A percentile compares a stretch with the other conserved stretches of the same genome.
phyloP scores from a whole-genome alignment of 2,888 invertebrate species.

The Agapostemon virescens region DNA sequence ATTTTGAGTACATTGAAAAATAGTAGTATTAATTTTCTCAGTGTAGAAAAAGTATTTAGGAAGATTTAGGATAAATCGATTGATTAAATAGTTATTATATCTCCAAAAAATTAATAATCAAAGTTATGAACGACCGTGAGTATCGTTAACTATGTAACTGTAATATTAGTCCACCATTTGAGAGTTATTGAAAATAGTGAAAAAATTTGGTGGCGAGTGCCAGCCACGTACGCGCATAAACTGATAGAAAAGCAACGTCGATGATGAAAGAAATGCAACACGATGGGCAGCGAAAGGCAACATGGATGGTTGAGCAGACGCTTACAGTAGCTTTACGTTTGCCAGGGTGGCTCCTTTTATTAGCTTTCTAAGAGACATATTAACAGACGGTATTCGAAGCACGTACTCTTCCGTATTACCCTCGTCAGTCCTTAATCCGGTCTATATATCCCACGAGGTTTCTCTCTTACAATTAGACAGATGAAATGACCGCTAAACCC shows the following conservation, averaged over 20 bases:
- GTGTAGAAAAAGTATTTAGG: no score
- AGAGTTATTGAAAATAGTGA: no score
- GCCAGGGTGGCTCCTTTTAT: background rate
- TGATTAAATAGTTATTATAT: no score
- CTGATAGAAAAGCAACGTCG: background rate
- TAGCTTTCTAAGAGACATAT: slow-evolving; percentile 25
- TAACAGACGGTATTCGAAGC: slow-evolving; percentile 42
- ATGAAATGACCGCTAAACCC: slow-evolving; percentile 31
- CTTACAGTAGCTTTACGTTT: background rate
- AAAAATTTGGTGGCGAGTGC: background rate
- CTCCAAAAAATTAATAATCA: no score
- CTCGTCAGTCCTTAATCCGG: slow-evolving; percentile 46
- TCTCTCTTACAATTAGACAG: slow-evolving; percentile 31
- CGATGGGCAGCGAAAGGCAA: background rate
- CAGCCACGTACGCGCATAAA: background rate
- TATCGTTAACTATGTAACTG: no score
- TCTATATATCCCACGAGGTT: slow-evolving; percentile 27
- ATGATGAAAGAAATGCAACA: slow-evolving; percentile 6
- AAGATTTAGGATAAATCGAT: no score
- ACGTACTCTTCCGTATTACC: slow-evolving; percentile 41
- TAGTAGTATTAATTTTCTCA: no score
- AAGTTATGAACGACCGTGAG: no score
- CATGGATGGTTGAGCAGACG: background rate
- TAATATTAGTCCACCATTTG: no score
- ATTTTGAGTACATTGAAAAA: no score